Conservation (phyloP, 2,113 vertebrate genomes). For the Cyphomyrus plagiostoma region DNA sequence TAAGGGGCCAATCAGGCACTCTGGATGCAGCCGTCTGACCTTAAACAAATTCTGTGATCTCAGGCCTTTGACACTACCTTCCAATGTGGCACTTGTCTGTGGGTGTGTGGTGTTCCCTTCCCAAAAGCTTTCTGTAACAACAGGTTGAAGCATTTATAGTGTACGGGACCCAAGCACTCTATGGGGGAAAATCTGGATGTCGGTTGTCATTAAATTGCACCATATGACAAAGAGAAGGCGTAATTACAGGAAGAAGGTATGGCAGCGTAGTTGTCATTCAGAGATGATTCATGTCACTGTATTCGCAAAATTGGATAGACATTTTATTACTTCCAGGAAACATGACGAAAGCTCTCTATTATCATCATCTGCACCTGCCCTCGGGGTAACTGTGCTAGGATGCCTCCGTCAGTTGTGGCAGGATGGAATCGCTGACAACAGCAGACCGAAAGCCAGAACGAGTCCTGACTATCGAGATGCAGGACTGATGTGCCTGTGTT, state of each 20-base stretch:
- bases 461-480: background rate
- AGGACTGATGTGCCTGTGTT: background rate
- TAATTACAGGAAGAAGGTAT: background rate
- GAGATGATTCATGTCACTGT: background rate
- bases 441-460: background rate
- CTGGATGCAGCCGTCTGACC: background rate
- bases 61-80: background rate
- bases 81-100: background rate
- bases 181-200: background rate
- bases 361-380: background rate
- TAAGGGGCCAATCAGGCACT: background rate
- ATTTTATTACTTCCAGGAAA: slow-evolving; percentile 12
- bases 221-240: background rate
- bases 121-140: background rate
- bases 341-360: background rate
- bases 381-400: background rate
- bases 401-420: background rate
- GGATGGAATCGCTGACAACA: background rate
- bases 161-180: background rate
- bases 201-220: background rate
- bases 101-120: background rate
- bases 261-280: background rate
- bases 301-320: slow-evolving; percentile 6
- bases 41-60: background rate
- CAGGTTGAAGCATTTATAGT: background rate